A percentile compares a stretch with the other conserved stretches of the same genome.
Evolutionary conservation across 2,888 invertebrate species (phyloP).

Genomic region (Tenthredo distinguenda): DNA sequence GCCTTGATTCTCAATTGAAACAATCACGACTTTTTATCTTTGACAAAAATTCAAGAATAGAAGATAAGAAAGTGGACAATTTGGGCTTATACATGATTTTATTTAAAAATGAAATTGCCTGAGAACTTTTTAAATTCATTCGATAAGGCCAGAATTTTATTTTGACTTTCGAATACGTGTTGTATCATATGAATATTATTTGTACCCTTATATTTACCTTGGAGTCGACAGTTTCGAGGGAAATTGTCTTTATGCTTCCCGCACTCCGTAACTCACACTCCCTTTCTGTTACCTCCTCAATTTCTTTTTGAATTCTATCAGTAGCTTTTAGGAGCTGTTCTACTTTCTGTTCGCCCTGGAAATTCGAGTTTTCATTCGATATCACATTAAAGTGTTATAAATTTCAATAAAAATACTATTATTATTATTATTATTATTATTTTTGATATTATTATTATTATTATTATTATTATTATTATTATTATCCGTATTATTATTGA

Average conservation of each 20-base stretch:
- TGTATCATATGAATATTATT: not conserved
- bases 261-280: constrained; percentile 89
- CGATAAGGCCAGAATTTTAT: not conserved
- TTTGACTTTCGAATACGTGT: not conserved
- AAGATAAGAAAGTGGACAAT: not conserved
- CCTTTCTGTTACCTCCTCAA: constrained; percentile 90
- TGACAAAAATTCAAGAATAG: not conserved
- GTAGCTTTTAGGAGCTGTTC: constrained; percentile 84
- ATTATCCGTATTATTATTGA: not conserved
- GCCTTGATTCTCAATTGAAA: not conserved
- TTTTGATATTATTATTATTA: not conserved
- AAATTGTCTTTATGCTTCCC: constrained; percentile 80
- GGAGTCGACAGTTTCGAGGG: constrained; percentile 80
- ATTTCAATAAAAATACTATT: not conserved
- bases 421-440: not conserved
- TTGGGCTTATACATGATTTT: not conserved
- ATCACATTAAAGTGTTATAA: not conserved
- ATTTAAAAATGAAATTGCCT: not conserved
- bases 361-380: not conserved
- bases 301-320: constrained; percentile 91
- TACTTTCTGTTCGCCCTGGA: constrained; percentile 82
- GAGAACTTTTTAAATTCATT: not conserved
- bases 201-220: constrained; percentile 67
- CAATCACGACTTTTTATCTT: not conserved
- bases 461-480: no score